These are phyloP conservation scores for Anthoscopus minutus DNA, from an alignment of 2,113 vertebrate species.

Conservation along the genomic window DNA sequence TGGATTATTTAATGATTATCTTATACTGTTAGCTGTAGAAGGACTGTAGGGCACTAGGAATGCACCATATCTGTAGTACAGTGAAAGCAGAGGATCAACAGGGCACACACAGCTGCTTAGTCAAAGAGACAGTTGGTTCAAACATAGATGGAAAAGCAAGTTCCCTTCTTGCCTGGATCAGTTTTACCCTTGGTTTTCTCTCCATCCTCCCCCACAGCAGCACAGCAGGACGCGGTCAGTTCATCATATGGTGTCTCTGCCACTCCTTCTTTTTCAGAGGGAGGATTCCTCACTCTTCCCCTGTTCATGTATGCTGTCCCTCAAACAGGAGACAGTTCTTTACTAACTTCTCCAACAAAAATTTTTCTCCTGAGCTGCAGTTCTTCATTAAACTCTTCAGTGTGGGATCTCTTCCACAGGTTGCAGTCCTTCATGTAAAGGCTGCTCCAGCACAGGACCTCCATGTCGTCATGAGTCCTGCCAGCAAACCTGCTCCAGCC, in stretches of 20 bases:
- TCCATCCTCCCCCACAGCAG: rapidly evolving
- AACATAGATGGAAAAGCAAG: background rate
- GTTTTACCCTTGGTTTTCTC: background rate
- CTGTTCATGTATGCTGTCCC: background rate
- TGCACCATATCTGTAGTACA: background rate
- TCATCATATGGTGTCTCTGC: background rate
- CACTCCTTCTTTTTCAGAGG: background rate
- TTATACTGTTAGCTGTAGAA: background rate
- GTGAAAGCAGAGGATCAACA: background rate
- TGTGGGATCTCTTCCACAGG: background rate
- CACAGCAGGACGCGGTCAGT: rapidly evolving
- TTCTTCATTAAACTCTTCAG: background rate
- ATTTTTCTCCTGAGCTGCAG: background rate
- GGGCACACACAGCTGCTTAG: background rate
- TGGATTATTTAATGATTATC: background rate
- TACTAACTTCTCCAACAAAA: background rate
- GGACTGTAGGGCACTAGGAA: background rate
- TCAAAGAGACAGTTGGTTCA: background rate
- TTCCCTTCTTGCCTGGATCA: background rate
- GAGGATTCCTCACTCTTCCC: background rate
- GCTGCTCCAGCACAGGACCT: background rate
- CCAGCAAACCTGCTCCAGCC: background rate
- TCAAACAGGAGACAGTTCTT: background rate
- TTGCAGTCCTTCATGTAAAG: background rate
- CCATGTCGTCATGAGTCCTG: background rate